Conservation (phyloP, 2,113 vertebrate genomes). For the Macquaria ambigua region DNA sequence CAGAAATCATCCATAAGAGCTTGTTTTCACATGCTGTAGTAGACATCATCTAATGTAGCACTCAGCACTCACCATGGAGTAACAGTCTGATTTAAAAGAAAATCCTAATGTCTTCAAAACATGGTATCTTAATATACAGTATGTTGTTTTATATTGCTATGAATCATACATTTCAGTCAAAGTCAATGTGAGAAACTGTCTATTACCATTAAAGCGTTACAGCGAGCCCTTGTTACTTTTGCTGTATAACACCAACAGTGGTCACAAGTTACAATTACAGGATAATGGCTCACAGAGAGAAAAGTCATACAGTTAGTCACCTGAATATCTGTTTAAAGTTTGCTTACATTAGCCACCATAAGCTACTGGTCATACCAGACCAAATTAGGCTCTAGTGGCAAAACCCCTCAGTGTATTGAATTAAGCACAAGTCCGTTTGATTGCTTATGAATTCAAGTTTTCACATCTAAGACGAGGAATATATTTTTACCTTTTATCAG, state of each 20-base stretch:
- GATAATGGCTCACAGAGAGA: too few species aligned
- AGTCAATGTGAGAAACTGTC: background rate
- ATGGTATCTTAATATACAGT: background rate
- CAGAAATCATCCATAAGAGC: constrained; percentile 1
- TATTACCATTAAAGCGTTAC: background rate
- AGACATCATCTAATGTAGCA: background rate
- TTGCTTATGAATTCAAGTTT: background rate
- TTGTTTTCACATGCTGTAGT: background rate
- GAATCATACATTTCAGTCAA: background rate
- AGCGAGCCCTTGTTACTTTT: background rate
- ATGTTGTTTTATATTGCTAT: background rate
- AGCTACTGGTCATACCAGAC: background rate
- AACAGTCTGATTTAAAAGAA: background rate
- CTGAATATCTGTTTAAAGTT: background rate
- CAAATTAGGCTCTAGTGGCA: background rate
- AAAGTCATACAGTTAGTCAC: background rate
- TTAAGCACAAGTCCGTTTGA: background rate
- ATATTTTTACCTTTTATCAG: background rate
- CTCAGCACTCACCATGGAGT: background rate
- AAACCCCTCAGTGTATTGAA: too few species aligned
- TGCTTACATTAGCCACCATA: background rate
- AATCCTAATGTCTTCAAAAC: background rate
- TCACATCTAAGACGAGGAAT: background rate
- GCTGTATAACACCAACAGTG: background rate
- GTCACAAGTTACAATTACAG: background rate